phyloP scores from a whole-genome alignment of 1,140 invertebrate species.

The Conus betulinus region DNA sequence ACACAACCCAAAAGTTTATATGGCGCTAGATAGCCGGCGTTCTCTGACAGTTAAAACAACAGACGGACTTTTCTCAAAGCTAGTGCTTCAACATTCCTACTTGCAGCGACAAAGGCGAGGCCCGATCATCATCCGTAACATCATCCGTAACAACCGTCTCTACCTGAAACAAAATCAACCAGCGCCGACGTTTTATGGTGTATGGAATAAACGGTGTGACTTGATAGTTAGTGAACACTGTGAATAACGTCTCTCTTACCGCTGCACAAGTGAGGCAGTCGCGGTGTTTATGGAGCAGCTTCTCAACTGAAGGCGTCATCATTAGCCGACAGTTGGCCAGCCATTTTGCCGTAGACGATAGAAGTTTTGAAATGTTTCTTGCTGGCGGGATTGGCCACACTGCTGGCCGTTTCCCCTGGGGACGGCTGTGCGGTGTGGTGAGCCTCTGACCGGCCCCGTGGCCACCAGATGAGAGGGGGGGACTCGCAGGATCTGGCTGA shows the following conservation, averaged over 20 bases:
- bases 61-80: conserved; percentile 1
- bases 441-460: too few species aligned
- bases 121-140: neutral
- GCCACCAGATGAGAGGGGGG: too few species aligned
- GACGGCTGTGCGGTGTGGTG: too few species aligned
- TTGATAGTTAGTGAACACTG: neutral
- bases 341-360: neutral
- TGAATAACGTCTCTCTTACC: neutral
- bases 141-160: neutral
- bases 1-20: neutral
- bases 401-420: too few species aligned
- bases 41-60: neutral
- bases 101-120: neutral
- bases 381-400: too few species aligned
- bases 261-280: too few species aligned
- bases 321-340: neutral
- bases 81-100: neutral
- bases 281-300: neutral
- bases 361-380: too few species aligned
- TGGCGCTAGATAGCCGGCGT: neutral
- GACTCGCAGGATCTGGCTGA: too few species aligned
- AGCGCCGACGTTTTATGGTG: neutral
- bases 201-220: neutral
- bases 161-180: too few species aligned
- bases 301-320: neutral